A percentile compares a stretch with the other conserved stretches of the same genome.
Evolutionary conservation across 2,888 invertebrate genomes (phyloP).

Genomic region (Ennomos erosarius): DNA sequence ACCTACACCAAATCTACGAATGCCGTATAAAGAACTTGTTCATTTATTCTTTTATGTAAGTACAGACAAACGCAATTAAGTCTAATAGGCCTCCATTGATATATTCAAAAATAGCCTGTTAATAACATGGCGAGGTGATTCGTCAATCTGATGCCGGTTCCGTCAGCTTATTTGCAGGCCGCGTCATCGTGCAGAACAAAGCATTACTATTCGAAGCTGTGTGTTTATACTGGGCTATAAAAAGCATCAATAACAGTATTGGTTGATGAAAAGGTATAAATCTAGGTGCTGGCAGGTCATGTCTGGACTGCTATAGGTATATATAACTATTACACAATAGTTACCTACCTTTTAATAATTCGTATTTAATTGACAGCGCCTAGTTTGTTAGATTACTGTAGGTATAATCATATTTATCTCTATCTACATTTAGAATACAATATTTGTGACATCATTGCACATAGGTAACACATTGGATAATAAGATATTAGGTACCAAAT

Average conservation of each 20-base stretch:
- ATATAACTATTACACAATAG: too few relatives aligned
- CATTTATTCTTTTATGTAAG: too few relatives aligned
- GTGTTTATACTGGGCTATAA: conserved; percentile 22
- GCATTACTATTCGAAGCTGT: conserved; percentile 24
- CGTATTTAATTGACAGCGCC: too few relatives aligned
- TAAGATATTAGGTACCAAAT: too few relatives aligned
- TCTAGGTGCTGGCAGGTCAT: conserved; percentile 4
- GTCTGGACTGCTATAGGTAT: conserved; percentile 1
- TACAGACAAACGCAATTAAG: not conserved
- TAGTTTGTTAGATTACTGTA: too few relatives aligned
- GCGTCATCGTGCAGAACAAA: conserved; percentile 42
- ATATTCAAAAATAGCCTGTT: conserved; percentile 24
- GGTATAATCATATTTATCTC: too few relatives aligned
- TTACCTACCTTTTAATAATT: too few relatives aligned
- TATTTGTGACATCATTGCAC: too few relatives aligned
- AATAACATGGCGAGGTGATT: conserved; percentile 36
- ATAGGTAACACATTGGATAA: too few relatives aligned
- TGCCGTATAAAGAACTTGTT: not conserved
- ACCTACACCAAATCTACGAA: not conserved
- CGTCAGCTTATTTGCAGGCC: conserved; percentile 39
- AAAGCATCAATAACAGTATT: conserved; percentile 17
- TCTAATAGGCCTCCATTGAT: conserved; percentile 15
- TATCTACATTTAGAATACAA: too few relatives aligned
- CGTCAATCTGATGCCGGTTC: conserved; percentile 31
- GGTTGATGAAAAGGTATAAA: conserved; percentile 6